Conservation (phyloP, 2,888 invertebrate species). For the Ormyrus rosae region DNA sequence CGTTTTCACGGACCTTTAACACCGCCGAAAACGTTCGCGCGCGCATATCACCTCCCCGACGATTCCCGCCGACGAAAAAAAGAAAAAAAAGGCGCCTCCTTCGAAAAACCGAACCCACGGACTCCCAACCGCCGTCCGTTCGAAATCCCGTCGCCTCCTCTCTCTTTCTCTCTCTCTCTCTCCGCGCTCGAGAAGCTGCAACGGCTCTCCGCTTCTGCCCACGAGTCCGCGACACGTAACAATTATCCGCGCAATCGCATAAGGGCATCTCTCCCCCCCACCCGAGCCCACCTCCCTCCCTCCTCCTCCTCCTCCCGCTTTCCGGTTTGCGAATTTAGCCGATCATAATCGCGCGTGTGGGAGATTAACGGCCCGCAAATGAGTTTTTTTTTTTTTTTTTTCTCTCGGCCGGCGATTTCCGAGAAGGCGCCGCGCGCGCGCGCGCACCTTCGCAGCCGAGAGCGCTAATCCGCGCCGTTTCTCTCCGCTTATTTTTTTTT, state of each 20-base stretch:
- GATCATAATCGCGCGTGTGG: conserved; percentile 33
- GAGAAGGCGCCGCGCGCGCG: neutral
- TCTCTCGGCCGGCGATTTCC: neutral
- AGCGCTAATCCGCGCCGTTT: neutral
- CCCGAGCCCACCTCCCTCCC: neutral
- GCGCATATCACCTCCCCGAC: too few species aligned
- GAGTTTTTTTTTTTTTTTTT: too few species aligned
- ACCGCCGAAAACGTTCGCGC: too few species aligned
- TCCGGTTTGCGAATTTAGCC: conserved; percentile 39
- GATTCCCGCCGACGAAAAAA: too few species aligned
- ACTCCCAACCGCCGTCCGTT: neutral
- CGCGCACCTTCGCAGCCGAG: too few species aligned
- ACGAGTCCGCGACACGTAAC: neutral
- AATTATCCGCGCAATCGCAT: conserved; percentile 1
- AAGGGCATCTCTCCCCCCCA: conserved; percentile 3
- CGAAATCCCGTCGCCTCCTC: neutral
- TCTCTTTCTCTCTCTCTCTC: neutral
- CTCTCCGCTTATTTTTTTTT: neutral
- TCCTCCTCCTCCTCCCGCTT: neutral
- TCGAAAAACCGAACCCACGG: neutral
- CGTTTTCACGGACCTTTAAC: too few species aligned
- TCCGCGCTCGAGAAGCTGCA: neutral
- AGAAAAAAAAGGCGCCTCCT: too few species aligned
- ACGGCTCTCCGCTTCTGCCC: neutral
- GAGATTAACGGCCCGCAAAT: conserved; percentile 27